phyloP scores from a whole-genome alignment of 2,113 vertebrate species.

The Colaptes auratus region DNA sequence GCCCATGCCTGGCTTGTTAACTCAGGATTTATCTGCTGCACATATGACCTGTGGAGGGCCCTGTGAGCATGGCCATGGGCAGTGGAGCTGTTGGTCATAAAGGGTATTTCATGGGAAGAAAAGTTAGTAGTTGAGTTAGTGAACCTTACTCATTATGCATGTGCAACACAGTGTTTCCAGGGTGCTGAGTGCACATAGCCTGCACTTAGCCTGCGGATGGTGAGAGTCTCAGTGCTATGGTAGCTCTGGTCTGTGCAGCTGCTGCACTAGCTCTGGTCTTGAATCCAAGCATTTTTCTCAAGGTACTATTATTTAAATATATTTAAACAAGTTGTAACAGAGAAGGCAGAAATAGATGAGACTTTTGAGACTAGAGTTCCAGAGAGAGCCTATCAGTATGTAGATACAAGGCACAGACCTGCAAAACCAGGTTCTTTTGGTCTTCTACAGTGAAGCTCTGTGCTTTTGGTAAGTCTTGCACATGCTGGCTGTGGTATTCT shows the following conservation, averaged over 20 bases:
- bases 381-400: background rate
- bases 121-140: background rate
- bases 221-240: background rate
- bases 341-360: background rate
- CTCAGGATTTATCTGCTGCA: background rate
- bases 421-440: background rate
- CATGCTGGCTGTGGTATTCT: background rate
- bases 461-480: background rate
- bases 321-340: background rate
- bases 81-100: background rate
- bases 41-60: background rate
- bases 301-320: background rate
- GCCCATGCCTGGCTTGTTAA: background rate
- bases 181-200: background rate
- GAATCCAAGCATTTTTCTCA: background rate
- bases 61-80: background rate
- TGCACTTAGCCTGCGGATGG: background rate
- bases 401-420: background rate
- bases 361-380: background rate
- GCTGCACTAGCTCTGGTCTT: background rate
- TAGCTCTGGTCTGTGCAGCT: background rate
- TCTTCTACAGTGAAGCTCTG: background rate
- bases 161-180: background rate
- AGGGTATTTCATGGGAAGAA: background rate
- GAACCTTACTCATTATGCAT: background rate